These are phyloP conservation scores for Lumbricus terrestris DNA, from an alignment of 2,888 invertebrate species.

Conservation along the genomic window DNA sequence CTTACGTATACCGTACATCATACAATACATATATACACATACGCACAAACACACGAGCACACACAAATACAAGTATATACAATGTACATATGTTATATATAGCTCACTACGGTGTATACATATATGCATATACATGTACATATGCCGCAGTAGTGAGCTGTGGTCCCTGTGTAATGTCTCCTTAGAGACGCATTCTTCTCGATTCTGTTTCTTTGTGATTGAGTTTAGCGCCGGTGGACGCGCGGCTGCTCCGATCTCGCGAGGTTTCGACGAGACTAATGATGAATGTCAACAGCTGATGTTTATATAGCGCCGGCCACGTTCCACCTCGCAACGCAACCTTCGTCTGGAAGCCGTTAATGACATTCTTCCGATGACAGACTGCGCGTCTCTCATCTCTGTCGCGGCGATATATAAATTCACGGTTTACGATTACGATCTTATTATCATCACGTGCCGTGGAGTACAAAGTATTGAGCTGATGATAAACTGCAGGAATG, in stretches of 20 bases:
- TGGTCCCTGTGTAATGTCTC: not conserved
- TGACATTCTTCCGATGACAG: not conserved
- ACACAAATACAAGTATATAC: no score
- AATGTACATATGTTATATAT: no score
- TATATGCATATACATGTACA: not conserved
- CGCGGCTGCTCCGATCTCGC: not conserved
- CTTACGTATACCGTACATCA: no score
- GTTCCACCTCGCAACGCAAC: not conserved
- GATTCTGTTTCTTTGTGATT: constrained; percentile 3
- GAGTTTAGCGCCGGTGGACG: not conserved
- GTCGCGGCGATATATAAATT: not conserved
- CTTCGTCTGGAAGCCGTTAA: not conserved
- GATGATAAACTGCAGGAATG: no score
- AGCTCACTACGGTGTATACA: no score
- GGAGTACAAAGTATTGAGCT: not conserved
- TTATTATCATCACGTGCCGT: no score
- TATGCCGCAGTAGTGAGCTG: not conserved
- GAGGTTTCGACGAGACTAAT: not conserved
- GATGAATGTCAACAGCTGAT: not conserved
- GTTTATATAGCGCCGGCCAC: not conserved
- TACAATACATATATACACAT: no score
- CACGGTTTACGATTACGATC: not conserved
- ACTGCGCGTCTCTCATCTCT: no score
- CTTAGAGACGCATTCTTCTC: not conserved
- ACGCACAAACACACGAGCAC: no score